A percentile compares a stretch with the other conserved stretches of the same genome.
phyloP scores from a whole-genome alignment of 2,888 invertebrate species.

The Busseola fusca region DNA sequence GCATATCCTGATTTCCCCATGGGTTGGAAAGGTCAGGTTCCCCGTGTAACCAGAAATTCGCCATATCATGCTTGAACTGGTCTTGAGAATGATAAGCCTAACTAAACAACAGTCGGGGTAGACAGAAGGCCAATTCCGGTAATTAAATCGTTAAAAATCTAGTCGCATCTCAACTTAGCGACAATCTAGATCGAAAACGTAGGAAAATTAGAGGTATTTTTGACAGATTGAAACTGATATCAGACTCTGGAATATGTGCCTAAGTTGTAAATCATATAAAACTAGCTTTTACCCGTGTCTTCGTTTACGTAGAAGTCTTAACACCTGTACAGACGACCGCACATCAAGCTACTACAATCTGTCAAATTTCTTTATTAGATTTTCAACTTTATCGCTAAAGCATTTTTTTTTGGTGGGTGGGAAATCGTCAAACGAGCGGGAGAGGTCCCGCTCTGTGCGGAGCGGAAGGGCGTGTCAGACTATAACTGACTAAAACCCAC shows the following conservation, averaged over 20 bases:
- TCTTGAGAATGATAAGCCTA: slow-evolving; percentile 33
- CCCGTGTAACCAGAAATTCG: slow-evolving; percentile 29
- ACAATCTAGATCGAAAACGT: background rate
- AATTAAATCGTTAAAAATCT: background rate
- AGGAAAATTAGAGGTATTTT: background rate
- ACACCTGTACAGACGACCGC: too few species aligned
- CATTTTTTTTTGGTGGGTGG: too few species aligned
- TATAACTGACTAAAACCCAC: too few species aligned
- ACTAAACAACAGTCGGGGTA: slow-evolving; percentile 11
- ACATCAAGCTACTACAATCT: too few species aligned
- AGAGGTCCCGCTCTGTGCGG: too few species aligned
- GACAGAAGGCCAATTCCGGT: background rate
- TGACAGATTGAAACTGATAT: background rate
- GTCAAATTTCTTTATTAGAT: too few species aligned
- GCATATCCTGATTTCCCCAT: slow-evolving; percentile 43
- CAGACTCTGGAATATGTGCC: background rate
- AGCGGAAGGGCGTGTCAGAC: too few species aligned
- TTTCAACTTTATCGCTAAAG: too few species aligned
- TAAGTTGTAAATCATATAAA: background rate
- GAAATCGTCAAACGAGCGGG: too few species aligned
- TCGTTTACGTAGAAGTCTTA: too few species aligned
- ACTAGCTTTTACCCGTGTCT: too few species aligned
- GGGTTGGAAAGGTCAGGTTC: slow-evolving; percentile 38
- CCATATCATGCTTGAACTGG: slow-evolving; percentile 37
- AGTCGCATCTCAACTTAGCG: background rate